A percentile compares a stretch with the other conserved stretches of the same genome.
Evolutionary conservation across 2,113 vertebrate genomes (phyloP).

Genomic region (Labrus mixtus): DNA sequence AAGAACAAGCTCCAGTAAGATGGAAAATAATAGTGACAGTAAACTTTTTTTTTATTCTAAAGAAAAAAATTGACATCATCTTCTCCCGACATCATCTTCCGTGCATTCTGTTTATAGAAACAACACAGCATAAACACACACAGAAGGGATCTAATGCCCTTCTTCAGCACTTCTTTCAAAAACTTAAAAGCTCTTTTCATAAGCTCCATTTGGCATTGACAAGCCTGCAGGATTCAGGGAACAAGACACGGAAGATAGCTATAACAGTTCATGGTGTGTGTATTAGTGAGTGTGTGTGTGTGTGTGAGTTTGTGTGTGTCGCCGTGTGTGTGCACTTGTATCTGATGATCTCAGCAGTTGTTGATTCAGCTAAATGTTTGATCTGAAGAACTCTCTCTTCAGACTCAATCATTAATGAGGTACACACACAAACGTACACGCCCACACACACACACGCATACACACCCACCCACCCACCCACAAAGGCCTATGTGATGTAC

Average conservation of each 20-base stretch:
- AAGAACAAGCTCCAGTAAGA: neutral
- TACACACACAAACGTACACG: neutral
- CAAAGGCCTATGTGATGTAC: neutral
- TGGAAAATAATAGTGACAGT: neutral
- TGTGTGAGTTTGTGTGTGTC: neutral
- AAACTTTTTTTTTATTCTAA: slow-evolving; percentile 14
- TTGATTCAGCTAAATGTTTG: slow-evolving; percentile 71
- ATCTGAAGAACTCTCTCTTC: slow-evolving; percentile 52
- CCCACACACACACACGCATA: slow-evolving; percentile 17
- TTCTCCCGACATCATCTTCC: neutral
- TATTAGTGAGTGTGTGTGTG: neutral
- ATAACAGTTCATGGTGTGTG: slow-evolving; percentile 21
- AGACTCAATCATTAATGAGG: slow-evolving; percentile 68
- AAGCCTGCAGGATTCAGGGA: slow-evolving; percentile 48
- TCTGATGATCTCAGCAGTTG: slow-evolving; percentile 54
- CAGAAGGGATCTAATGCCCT: slow-evolving; percentile 11
- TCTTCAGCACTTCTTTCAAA: slow-evolving; percentile 48
- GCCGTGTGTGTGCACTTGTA: neutral
- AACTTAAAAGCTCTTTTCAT: slow-evolving; percentile 35
- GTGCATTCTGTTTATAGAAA: neutral
- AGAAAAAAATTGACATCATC: neutral
- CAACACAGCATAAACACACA: slow-evolving; percentile 18
- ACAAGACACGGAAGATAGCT: slow-evolving; percentile 47
- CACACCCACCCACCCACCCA: neutral
- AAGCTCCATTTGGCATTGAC: slow-evolving; percentile 51